Evolutionary conservation across 2,888 invertebrate genomes (phyloP).

Genomic region (Acleris literana): DNA sequence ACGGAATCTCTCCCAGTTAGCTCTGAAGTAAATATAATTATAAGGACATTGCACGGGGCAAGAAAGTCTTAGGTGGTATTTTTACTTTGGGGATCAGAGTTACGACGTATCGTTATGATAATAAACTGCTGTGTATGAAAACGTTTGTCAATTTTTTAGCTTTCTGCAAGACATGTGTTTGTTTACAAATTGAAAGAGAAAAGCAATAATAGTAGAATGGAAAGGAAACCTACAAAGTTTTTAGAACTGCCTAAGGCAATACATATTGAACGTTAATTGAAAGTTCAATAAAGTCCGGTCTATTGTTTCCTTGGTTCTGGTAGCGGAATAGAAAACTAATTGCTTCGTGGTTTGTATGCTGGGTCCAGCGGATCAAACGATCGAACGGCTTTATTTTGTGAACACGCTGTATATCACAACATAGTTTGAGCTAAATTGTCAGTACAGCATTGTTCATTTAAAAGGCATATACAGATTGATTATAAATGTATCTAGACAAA

Average conservation of each 20-base stretch:
- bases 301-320: constrained; percentile 3
- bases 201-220: not conserved
- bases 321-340: constrained; percentile 6
- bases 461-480: no score
- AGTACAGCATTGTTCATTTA: no score
- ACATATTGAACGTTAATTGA: not conserved
- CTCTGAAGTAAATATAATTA: no score
- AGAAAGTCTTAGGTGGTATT: no score
- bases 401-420: constrained; percentile 6
- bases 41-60: no score
- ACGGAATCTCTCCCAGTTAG: no score
- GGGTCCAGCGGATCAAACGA: not conserved
- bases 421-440: no score
- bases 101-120: not conserved
- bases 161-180: not conserved
- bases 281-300: constrained; percentile 2
- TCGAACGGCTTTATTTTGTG: not conserved
- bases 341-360: not conserved
- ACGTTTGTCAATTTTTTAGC: no score
- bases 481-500: no score
- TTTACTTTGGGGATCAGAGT: no score
- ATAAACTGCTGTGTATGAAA: not conserved
- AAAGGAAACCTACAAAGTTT: no score
- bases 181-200: not conserved
- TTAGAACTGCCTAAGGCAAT: not conserved